Percentiles rank a stretch among this genome's conserved stretches.
These are phyloP conservation scores for Pionites leucogaster DNA, from an alignment of 2,113 vertebrate genomes.

Conservation along the genomic window DNA sequence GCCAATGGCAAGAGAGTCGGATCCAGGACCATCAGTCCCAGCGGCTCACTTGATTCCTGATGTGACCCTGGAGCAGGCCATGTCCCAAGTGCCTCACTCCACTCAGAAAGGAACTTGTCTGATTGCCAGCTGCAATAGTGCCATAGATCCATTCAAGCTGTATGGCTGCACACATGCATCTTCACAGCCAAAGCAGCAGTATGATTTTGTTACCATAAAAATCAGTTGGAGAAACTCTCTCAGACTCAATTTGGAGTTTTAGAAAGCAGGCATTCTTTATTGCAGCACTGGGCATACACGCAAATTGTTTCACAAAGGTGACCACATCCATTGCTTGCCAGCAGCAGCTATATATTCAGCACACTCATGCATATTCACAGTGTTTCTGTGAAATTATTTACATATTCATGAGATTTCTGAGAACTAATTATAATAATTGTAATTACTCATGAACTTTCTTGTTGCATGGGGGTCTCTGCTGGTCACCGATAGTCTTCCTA, in stretches of 20 bases:
- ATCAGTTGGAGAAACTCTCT: background rate
- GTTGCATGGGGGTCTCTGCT: background rate
- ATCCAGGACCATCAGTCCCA: background rate
- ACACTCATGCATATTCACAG: background rate
- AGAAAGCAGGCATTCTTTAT: background rate
- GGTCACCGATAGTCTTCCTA: background rate
- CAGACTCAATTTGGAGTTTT: background rate
- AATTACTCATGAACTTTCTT: background rate
- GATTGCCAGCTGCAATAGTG: background rate
- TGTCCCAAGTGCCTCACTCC: background rate
- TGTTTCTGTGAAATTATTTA: background rate
- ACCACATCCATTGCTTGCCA: background rate
- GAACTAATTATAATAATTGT: background rate
- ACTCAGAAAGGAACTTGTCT: background rate
- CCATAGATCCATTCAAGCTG: rapidly evolving
- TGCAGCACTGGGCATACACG: background rate
- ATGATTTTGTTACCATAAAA: background rate
- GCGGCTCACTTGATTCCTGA: background rate
- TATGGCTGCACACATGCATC: background rate
- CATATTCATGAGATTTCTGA: background rate
- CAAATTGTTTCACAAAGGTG: background rate
- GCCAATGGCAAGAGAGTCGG: background rate
- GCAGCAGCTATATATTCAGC: background rate
- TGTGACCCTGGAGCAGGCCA: background rate
- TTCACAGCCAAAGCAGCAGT: background rate